Evolutionary conservation across 1,140 invertebrate genomes (phyloP), one percentile per base, ranked within the genome.

Genomic region (Meloidogyne exigua): DNA sequence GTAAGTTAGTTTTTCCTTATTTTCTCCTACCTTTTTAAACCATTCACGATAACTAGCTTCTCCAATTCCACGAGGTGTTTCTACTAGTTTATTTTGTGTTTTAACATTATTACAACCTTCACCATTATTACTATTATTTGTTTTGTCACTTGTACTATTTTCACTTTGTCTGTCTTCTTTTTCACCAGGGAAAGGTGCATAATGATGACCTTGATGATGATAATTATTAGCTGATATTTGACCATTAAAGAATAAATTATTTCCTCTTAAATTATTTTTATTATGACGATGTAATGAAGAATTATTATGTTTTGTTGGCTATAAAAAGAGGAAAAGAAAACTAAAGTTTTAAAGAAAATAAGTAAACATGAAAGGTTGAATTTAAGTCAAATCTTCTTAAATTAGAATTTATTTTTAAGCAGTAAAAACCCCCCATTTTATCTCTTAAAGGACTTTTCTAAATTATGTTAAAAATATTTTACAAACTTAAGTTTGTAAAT

Each of bases 21-120:
- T 32, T 32, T 18, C 5, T 26, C 23, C 62, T 62, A 80, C 79
- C 66, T 80, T 85, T 15, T 39, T 77, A 32, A 80, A 81, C 85
- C 85, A 87, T 66, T 87, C 85, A 21, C 79, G 73, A 71, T 87
- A 87, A 12, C 83, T 87, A 15, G 85, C 80, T 68, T 87, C 85
- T 32, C 85, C 85, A 25, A 87, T 82, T 74, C 85, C 85, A 23
- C 73, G 72, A 12, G 84, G 85, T 15, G 71, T 64, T 69, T 82
- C 78, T n/a, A 64, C 57, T 44, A 65, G 49, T 63, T 57, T 57
- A n/a, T 57, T n/a, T 57, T n/a, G 18, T 9, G 4, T 57, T 67
- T 71, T 70, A 68, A 42, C 28, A 42, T 28, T 28, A 36, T 26
- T 23, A 15, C 44, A 65, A 21, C 25, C n/a, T 39, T 21, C 42